phyloP scores from a whole-genome alignment of 2,888 invertebrate genomes.

The Ophraella communa region DNA sequence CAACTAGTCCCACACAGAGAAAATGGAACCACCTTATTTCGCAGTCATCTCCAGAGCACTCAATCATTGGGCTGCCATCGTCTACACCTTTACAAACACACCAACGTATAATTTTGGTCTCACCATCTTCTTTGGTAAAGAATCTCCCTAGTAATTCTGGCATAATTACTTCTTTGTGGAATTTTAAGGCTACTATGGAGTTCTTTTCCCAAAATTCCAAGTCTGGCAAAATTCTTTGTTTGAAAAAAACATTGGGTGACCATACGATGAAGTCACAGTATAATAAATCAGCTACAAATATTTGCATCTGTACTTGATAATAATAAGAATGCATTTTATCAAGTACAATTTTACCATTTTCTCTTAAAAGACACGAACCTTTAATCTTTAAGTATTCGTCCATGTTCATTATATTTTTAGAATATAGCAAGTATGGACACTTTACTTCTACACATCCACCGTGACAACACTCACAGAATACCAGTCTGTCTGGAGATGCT shows the following conservation, averaged over 20 bases:
- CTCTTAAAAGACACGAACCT: neutral
- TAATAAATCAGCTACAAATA: constrained; percentile 17
- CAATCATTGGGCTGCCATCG: constrained; percentile 28
- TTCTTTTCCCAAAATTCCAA: neutral
- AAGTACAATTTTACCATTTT: constrained; percentile 3
- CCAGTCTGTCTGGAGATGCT: constrained; percentile 32
- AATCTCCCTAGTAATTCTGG: constrained; percentile 27
- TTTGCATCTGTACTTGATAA: constrained; percentile 28
- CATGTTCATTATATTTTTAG: neutral
- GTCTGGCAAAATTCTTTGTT: neutral
- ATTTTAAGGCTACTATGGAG: neutral
- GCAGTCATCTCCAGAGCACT: neutral
- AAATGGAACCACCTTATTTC: neutral
- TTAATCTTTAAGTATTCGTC: neutral
- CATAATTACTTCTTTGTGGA: constrained; percentile 26
- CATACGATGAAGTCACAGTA: constrained; percentile 25
- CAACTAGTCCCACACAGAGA: neutral
- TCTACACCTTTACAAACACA: constrained; percentile 26
- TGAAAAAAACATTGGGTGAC: neutral
- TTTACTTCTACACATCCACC: neutral
- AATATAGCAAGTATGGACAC: neutral
- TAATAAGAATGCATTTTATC: neutral
- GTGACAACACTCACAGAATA: constrained; percentile 29
- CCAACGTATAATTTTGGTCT: constrained; percentile 18
- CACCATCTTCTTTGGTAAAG: constrained; percentile 21